Conservation (phyloP, 2,113 vertebrate genomes). For the Arenaria interpres region DNA sequence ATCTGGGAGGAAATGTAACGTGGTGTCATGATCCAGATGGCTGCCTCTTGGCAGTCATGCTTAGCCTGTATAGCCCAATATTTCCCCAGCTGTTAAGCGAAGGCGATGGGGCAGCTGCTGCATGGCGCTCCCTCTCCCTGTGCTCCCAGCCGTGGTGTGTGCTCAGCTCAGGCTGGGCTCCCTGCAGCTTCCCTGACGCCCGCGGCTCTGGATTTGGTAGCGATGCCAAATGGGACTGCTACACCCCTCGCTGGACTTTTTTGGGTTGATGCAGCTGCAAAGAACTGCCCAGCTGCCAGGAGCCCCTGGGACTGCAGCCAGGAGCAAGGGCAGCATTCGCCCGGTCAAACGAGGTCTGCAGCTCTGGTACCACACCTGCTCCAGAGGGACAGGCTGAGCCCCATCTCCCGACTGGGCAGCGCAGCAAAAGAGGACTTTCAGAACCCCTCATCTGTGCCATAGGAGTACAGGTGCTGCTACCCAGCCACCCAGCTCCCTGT, state of each 20-base stretch:
- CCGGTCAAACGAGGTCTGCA: accelerated
- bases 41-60: not conserved
- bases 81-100: not conserved
- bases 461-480: not conserved
- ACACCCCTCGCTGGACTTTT: accelerated
- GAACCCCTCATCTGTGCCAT: not conserved
- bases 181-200: not conserved
- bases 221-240: not conserved
- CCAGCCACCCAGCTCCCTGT: not conserved
- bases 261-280: accelerated
- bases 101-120: not conserved
- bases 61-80: not conserved
- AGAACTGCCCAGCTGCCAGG: not conserved
- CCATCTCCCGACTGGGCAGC: not conserved
- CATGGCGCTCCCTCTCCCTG: not conserved
- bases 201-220: not conserved
- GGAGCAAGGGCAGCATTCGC: accelerated
- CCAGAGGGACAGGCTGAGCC: not conserved
- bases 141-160: too few relatives aligned
- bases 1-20: not conserved
- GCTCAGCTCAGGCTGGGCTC: not conserved
- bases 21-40: not conserved
- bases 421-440: not conserved
- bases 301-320: not conserved
- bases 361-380: not conserved